These are phyloP conservation scores for Allacma fusca DNA, from an alignment of 2,888 invertebrate genomes.

Conservation along the genomic window DNA sequence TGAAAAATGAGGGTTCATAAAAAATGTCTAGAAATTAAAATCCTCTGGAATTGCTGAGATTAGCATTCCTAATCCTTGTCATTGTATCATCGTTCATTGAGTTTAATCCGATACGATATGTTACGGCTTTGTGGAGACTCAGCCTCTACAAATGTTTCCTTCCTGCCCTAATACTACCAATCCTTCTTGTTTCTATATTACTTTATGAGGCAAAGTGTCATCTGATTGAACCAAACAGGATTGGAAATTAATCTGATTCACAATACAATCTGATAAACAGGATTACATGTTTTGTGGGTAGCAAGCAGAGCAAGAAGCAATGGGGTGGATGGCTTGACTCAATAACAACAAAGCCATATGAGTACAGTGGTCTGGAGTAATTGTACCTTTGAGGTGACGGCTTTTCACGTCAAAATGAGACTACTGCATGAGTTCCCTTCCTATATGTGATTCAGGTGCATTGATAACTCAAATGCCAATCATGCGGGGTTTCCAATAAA, in stretches of 20 bases:
- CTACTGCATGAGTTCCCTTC: not conserved
- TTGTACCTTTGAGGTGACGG: slow-evolving; percentile 18
- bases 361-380: slow-evolving; percentile 13
- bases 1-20: too few species aligned
- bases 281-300: slow-evolving; percentile 5
- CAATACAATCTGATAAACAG: slow-evolving; percentile 10
- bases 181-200: not conserved
- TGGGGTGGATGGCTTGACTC: slow-evolving; percentile 9
- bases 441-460: not conserved
- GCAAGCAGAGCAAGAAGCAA: not conserved
- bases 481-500: not conserved
- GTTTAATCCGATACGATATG: too few species aligned
- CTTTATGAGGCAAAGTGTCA: slow-evolving; percentile 4
- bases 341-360: slow-evolving; percentile 27
- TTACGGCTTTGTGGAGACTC: too few species aligned
- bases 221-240: not conserved
- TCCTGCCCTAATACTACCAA: not conserved
- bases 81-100: too few species aligned
- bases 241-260: slow-evolving; percentile 26
- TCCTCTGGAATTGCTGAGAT: too few species aligned
- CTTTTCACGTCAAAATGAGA: not conserved
- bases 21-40: too few species aligned
- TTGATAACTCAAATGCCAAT: not conserved
- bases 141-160: slow-evolving; percentile 21
- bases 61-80: too few species aligned